phyloP scores from a whole-genome alignment of 1,140 invertebrate genomes.

The Cydia amplana region DNA sequence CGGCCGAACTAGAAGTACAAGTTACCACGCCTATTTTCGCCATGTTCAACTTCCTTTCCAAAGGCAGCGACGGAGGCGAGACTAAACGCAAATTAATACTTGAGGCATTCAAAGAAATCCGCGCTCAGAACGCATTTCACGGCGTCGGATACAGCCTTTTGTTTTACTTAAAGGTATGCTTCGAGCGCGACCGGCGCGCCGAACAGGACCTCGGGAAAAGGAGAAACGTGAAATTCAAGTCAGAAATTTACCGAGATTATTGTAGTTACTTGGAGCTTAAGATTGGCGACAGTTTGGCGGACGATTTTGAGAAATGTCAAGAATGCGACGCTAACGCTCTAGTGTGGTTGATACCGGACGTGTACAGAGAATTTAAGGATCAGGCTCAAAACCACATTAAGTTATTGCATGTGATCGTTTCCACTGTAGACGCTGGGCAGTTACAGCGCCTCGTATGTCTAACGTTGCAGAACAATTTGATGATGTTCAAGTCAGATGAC shows the following conservation, averaged over 20 bases:
- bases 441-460: slow-evolving; percentile 94
- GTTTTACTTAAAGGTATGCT: slow-evolving; percentile 80
- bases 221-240: slow-evolving; percentile 88
- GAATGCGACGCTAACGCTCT: slow-evolving; percentile 92
- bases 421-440: slow-evolving; percentile 92
- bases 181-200: slow-evolving; percentile 65
- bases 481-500: slow-evolving; percentile 89
- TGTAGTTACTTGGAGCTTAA: slow-evolving; percentile 90
- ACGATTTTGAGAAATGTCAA: slow-evolving; percentile 92
- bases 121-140: slow-evolving; percentile 82
- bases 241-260: slow-evolving; percentile 91
- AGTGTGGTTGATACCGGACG: slow-evolving; percentile 93
- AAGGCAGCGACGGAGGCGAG: slow-evolving; percentile 85
- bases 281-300: slow-evolving; percentile 86
- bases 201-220: slow-evolving; percentile 76
- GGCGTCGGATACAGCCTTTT: slow-evolving; percentile 91
- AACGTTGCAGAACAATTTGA: slow-evolving; percentile 92
- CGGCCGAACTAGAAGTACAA: slow-evolving; percentile 59
- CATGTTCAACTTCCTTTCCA: slow-evolving; percentile 64
- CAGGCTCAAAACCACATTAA: slow-evolving; percentile 92
- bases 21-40: slow-evolving; percentile 69
- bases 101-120: slow-evolving; percentile 87
- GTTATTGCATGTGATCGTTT: slow-evolving; percentile 92
- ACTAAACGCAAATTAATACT: slow-evolving; percentile 88
- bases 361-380: slow-evolving; percentile 94